These are phyloP conservation scores for Sericinus montela DNA, from an alignment of 2,888 invertebrate species.

Conservation along the genomic window DNA sequence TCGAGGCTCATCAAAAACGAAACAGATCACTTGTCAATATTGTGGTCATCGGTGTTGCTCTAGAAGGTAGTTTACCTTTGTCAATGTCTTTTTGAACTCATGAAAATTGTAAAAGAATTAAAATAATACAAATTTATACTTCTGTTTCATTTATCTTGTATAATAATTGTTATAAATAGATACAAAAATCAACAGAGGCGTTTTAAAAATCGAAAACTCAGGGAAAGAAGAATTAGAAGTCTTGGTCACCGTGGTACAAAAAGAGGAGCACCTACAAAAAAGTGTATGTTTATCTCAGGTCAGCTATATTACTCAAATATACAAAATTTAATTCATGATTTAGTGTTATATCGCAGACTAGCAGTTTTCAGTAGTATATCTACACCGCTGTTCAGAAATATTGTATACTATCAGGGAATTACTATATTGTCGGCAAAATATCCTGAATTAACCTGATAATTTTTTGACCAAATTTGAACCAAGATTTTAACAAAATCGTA, in stretches of 20 bases:
- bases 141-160: slow-evolving; percentile 3
- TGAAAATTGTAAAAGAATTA: neutral
- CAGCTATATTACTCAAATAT: neutral
- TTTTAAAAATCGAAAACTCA: neutral
- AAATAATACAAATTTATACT: neutral
- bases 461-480: too few species aligned
- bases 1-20: slow-evolving; percentile 30
- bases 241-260: neutral
- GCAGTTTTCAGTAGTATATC: too few species aligned
- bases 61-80: slow-evolving; percentile 46
- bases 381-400: too few species aligned
- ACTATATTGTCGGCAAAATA: too few species aligned
- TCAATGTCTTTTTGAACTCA: neutral
- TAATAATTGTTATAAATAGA: slow-evolving; percentile 2
- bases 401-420: too few species aligned
- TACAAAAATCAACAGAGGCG: neutral
- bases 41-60: slow-evolving; percentile 51
- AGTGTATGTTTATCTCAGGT: slow-evolving; percentile 6
- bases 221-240: neutral
- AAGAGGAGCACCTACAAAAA: neutral
- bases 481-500: too few species aligned
- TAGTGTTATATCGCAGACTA: too few species aligned
- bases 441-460: too few species aligned
- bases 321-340: too few species aligned
- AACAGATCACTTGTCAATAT: slow-evolving; percentile 25